These are phyloP conservation scores for Urocolius indicus DNA, from an alignment of 2,113 vertebrate genomes.

Conservation along the genomic window DNA sequence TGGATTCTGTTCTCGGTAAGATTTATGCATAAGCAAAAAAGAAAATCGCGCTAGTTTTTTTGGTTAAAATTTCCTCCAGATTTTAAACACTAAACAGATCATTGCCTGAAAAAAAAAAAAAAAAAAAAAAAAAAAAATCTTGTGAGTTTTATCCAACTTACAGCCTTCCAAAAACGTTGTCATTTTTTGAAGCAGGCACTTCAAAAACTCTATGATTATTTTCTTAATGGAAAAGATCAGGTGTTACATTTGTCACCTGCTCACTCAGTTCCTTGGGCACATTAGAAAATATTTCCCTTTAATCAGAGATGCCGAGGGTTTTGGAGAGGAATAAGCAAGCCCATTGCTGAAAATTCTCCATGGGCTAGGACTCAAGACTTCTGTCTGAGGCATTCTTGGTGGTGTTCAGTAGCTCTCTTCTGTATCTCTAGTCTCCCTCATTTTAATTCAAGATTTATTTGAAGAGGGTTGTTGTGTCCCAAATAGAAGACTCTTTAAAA, in stretches of 20 bases:
- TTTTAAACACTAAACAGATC: conserved; percentile 17
- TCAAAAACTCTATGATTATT: not conserved
- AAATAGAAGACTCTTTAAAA: not conserved
- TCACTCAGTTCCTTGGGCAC: not conserved
- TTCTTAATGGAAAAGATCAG: not conserved
- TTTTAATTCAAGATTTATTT: not conserved
- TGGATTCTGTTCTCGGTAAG: conserved; percentile 30
- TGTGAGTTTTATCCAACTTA: not conserved
- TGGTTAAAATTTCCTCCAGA: not conserved
- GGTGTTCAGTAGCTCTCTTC: not conserved
- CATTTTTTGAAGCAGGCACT: not conserved
- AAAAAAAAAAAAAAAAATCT: conserved; percentile 13
- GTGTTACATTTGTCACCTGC: not conserved
- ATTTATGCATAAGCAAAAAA: conserved; percentile 44
- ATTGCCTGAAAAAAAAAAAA: not conserved
- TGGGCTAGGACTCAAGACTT: not conserved
- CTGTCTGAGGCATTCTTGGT: not conserved
- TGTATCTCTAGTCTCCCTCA: not conserved
- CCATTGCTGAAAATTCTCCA: not conserved
- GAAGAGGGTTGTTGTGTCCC: not conserved
- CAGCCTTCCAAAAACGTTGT: not conserved
- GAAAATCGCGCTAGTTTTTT: not conserved
- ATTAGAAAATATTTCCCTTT: not conserved
- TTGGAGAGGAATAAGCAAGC: not conserved
- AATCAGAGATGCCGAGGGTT: not conserved